Evolutionary conservation across 2,113 vertebrate species (phyloP), one percentile per base, ranked within the genome.

Genomic region (Acrocephalus kingi): DNA sequence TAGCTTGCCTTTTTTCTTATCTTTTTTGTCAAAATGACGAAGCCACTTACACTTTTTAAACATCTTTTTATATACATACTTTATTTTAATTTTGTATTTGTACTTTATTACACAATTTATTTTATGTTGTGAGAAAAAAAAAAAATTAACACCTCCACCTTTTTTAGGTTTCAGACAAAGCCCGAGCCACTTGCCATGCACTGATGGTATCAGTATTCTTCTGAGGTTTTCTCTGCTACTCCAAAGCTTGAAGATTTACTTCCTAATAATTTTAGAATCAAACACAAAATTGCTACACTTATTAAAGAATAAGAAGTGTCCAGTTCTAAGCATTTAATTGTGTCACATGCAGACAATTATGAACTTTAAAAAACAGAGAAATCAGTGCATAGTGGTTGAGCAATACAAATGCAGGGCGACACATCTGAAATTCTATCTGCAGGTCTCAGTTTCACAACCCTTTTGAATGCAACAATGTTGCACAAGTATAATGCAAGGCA

Each of bases 401-500:
- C 49, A 93, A 77, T 37, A 80, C 27, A 69, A 93, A 84, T 61
- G 10, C 41, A 77, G 27, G 33, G 37, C 69, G 91, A 49, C 35
- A 67, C 7, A 35, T 89, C 37, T 69, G 76, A 94, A 89, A 77
- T 88, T 67, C 78, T 72, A 20, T 77, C 68, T 84, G 27, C 85
- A 95, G 55, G 83, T 92, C 92, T 90, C 31, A 56, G 23, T 94
- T 94, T 92, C 33, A 0, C 61, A 94, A 78, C 8, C 15, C 9
- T 69, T 81, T 89, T 61, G 69, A 59, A 46, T 90, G 48, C 67
- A 77, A 21, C 23, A 24, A 11, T 76, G 7, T 90, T 95, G 61
- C 85, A 81, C 75, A 97, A 93, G 51, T 21, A 45, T 51, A 93
- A 91, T 31, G 75, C 69, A 90, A 84, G 63, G 61, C 78, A 91